A percentile compares a stretch with the other conserved stretches of the same genome.
phyloP scores from a whole-genome alignment of 1,140 invertebrate species.

The Acromyrmex charruanus region DNA sequence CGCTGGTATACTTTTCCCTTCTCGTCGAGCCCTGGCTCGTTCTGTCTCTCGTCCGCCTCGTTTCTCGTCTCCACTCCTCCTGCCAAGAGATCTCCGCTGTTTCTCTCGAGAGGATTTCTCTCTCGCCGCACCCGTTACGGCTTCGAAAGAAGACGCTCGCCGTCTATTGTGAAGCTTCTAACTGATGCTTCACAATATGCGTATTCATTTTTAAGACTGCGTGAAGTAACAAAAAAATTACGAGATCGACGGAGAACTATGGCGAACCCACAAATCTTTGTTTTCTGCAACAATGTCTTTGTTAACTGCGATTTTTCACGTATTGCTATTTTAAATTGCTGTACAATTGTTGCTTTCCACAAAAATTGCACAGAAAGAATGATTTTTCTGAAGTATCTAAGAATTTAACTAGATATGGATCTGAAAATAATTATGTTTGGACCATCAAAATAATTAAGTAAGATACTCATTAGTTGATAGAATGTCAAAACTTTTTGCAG shows the following conservation, averaged over 20 bases:
- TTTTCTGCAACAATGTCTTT: neutral
- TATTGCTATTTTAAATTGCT: neutral
- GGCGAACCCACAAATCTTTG: neutral
- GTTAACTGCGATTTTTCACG: neutral
- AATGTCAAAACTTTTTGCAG: too few species aligned
- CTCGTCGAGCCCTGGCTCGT: constrained; percentile 49
- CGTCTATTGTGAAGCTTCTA: constrained; percentile 5
- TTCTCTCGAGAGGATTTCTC: constrained; percentile 48
- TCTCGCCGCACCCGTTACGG: constrained; percentile 51
- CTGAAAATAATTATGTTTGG: too few species aligned
- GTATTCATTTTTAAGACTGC: constrained; percentile 9
- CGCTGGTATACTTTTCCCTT: constrained; percentile 73
- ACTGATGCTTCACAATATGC: constrained; percentile 29
- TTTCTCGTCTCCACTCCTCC: constrained; percentile 22
- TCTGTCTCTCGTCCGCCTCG: constrained; percentile 55
- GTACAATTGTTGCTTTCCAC: too few species aligned
- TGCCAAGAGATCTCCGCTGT: constrained; percentile 35
- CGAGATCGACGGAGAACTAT: neutral
- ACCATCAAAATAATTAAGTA: too few species aligned
- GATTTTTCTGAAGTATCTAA: too few species aligned
- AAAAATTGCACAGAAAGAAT: too few species aligned
- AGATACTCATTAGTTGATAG: too few species aligned
- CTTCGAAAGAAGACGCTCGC: constrained; percentile 12
- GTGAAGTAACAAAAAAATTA: constrained; percentile 45
- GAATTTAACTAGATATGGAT: too few species aligned